Percentiles rank a stretch among this genome's conserved stretches.
phyloP scores from a whole-genome alignment of 1,140 invertebrate genomes.

The Drosophila malerkotliana region DNA sequence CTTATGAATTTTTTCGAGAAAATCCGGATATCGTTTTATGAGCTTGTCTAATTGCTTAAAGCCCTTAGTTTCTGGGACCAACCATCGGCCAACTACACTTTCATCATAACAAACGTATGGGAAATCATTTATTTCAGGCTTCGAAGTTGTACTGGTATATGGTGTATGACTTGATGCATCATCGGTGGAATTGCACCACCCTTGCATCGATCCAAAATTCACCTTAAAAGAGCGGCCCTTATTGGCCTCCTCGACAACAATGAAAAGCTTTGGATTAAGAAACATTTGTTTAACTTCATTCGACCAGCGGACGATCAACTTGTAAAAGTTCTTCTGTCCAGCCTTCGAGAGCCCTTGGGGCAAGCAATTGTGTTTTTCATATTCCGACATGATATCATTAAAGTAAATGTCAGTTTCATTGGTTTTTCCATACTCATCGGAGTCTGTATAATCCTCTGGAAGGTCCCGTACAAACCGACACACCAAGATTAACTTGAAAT shows the following conservation, averaged over 20 bases:
- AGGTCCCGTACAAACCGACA: not conserved
- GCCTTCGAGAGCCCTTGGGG: not conserved
- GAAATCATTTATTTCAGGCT: not conserved
- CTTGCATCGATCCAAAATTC: not conserved
- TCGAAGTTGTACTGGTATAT: not conserved
- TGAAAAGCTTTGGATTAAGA: conserved; percentile 14
- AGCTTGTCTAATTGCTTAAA: conserved; percentile 6
- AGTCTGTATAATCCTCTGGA: not conserved
- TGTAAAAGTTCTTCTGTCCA: conserved; percentile 7
- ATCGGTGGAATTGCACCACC: conserved; percentile 33
- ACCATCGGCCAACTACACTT: conserved; percentile 22
- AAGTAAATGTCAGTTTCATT: not conserved
- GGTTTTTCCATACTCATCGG: not conserved
- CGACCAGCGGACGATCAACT: conserved; percentile 24
- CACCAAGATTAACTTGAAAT: not conserved
- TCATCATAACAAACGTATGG: conserved; percentile 1
- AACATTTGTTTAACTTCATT: conserved; percentile 23
- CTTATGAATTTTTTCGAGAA: not conserved
- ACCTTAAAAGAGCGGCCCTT: conserved; percentile 23
- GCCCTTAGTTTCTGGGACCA: conserved; percentile 23
- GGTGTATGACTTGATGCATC: not conserved
- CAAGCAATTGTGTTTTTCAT: conserved; percentile 20
- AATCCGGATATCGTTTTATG: not conserved
- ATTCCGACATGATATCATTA: not conserved
- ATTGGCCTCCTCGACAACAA: conserved; percentile 1